phyloP scores from a whole-genome alignment of 2,797 vertebrate genomes.

The Pterois miles region DNA sequence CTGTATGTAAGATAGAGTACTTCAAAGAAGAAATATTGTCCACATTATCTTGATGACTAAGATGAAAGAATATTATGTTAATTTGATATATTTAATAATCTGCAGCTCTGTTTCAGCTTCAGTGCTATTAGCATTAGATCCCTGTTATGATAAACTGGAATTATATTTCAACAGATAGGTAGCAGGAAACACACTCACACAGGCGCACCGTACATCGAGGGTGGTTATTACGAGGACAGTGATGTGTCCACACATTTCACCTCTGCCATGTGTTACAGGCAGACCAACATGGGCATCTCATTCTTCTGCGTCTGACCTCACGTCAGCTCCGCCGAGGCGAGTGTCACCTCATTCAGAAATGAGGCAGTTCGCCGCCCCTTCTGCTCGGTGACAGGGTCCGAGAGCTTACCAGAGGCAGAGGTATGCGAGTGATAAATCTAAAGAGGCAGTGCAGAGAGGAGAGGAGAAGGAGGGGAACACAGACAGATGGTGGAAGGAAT shows the following conservation, averaged over 20 bases:
- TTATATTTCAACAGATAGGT: neutral
- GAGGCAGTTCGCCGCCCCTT: conserved; percentile 21
- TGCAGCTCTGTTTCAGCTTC: neutral
- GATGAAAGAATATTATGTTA: neutral
- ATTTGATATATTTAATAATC: neutral
- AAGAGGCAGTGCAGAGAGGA: conserved; percentile 14
- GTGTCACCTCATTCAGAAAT: conserved; percentile 66
- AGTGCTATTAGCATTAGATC: neutral
- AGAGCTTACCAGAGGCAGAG: conserved; percentile 33
- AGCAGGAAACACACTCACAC: conserved; percentile 13
- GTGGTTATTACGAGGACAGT: conserved; percentile 57
- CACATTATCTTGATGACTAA: neutral
- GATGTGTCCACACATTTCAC: conserved; percentile 57
- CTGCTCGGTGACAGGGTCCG: conserved; percentile 15
- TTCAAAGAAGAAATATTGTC: neutral
- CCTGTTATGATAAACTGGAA: neutral
- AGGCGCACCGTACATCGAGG: neutral
- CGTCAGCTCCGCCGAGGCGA: conserved; percentile 51
- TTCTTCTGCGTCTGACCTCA: conserved; percentile 60
- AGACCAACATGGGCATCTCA: conserved; percentile 45
- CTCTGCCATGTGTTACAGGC: conserved; percentile 51
- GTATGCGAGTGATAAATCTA: conserved; percentile 39
- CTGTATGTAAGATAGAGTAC: neutral
- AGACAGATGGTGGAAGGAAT: neutral
- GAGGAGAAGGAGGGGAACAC: neutral